Conservation (phyloP, 2,888 invertebrate genomes). For the Acrobasis consociella region DNA sequence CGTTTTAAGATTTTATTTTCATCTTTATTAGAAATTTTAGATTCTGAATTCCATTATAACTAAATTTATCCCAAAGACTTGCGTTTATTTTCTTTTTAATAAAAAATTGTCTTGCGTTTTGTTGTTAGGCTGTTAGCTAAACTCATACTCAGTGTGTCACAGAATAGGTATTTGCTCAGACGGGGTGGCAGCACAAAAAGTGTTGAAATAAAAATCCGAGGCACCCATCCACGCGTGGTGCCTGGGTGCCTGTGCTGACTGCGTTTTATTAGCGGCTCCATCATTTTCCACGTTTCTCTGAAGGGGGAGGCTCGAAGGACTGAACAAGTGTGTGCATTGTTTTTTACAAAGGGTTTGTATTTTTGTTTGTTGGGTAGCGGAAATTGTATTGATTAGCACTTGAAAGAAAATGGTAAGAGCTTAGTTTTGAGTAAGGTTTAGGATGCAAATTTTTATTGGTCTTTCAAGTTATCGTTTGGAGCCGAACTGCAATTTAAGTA, state of each 20-base stretch:
- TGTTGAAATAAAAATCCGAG: conserved; percentile 21
- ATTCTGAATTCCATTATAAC: no score
- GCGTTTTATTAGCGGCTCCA: conserved; percentile 17
- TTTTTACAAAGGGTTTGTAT: conserved; percentile 3
- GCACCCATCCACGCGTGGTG: conserved; percentile 19
- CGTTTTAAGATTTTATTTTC: no score
- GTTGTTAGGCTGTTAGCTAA: not conserved
- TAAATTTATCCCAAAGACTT: no score
- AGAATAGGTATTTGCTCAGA: conserved; percentile 14
- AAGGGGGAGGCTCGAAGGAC: conserved; percentile 5
- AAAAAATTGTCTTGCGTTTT: no score
- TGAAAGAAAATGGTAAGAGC: not conserved
- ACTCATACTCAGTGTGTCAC: not conserved
- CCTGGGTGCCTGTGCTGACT: conserved; percentile 17
- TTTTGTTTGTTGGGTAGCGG: not conserved
- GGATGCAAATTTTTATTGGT: no score
- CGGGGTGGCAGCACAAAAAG: conserved; percentile 16
- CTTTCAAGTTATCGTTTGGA: no score
- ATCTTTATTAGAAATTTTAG: no score
- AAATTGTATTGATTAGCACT: conserved; percentile 3
- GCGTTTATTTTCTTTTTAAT: no score
- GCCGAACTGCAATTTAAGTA: no score
- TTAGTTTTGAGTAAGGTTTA: no score
- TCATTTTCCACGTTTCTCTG: conserved; percentile 16
- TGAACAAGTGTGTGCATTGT: not conserved